A percentile compares a stretch with the other conserved stretches of the same genome.
Conservation (phyloP, 2,113 vertebrate species). For the Tragelaphus strepsiceros region DNA sequence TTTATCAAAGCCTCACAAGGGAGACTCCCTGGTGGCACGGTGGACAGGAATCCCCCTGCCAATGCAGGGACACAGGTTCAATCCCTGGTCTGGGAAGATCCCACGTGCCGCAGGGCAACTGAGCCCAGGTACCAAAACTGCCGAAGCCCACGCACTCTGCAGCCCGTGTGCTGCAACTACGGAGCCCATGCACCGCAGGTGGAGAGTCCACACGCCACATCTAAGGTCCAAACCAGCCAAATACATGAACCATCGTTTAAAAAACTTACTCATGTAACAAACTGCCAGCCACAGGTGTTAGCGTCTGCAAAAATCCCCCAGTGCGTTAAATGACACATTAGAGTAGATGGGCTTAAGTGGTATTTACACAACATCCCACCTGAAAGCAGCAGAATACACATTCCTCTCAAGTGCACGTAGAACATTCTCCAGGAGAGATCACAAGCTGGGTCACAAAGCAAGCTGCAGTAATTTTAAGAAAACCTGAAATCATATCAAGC, state of each 20-base stretch:
- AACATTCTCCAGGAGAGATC: background rate
- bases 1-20: background rate
- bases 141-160: background rate
- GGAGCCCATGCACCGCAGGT: fast-evolving
- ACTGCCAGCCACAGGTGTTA: background rate
- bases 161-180: background rate
- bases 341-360: background rate
- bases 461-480: background rate
- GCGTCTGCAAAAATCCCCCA: background rate
- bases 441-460: background rate
- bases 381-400: background rate
- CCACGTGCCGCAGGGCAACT: background rate
- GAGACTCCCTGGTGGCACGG: background rate
- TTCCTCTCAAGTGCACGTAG: background rate
- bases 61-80: background rate
- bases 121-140: background rate
- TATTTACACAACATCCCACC: background rate
- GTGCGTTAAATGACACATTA: background rate
- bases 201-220: background rate
- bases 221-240: background rate
- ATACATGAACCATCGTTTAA: background rate
- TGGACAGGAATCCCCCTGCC: background rate
- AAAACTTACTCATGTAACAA: background rate
- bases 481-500: background rate
- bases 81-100: background rate